These are phyloP conservation scores for Nineta flava DNA, from an alignment of 2,888 invertebrate species.

Conservation along the genomic window DNA sequence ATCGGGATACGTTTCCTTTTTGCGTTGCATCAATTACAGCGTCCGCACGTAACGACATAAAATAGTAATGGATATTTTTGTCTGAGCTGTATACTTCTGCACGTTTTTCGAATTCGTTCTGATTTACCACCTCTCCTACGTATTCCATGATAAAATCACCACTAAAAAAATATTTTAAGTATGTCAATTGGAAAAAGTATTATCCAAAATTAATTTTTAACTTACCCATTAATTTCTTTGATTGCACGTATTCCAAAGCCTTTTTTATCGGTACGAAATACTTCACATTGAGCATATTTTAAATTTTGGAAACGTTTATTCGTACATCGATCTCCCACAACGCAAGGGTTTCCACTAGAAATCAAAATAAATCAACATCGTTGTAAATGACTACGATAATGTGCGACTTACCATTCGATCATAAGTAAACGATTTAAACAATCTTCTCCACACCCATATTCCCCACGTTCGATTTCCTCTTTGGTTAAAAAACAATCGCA, in stretches of 20 bases:
- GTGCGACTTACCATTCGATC: slow-evolving; percentile 92
- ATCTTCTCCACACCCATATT: slow-evolving; percentile 84
- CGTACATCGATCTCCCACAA: slow-evolving; percentile 77
- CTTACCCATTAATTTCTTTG: slow-evolving; percentile 55
- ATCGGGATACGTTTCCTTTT: slow-evolving; percentile 91
- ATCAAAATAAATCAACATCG: slow-evolving; percentile 12
- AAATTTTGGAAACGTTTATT: slow-evolving; percentile 87
- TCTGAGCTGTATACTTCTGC: slow-evolving; percentile 79
- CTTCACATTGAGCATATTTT: slow-evolving; percentile 69
- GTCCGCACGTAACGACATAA: slow-evolving; percentile 90
- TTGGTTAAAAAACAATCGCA: slow-evolving; percentile 88
- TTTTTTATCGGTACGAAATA: slow-evolving; percentile 85
- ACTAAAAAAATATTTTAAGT: slow-evolving; percentile 28
- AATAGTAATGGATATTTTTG: slow-evolving; percentile 88
- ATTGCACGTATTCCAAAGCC: slow-evolving; percentile 82
- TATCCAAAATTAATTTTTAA: slow-evolving; percentile 13
- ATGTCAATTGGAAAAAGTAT: slow-evolving; percentile 2
- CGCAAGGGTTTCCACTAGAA: slow-evolving; percentile 77
- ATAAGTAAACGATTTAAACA: slow-evolving; percentile 93
- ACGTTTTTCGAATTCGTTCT: slow-evolving; percentile 74
- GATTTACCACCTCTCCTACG: slow-evolving; percentile 91
- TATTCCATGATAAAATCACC: slow-evolving; percentile 97
- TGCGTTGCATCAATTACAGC: slow-evolving; percentile 91
- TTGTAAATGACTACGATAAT: no score
- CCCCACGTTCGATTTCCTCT: slow-evolving; percentile 72